Evolutionary conservation across 1,140 invertebrate species (phyloP).

Genomic region (Rhizoglyphus robini): DNA sequence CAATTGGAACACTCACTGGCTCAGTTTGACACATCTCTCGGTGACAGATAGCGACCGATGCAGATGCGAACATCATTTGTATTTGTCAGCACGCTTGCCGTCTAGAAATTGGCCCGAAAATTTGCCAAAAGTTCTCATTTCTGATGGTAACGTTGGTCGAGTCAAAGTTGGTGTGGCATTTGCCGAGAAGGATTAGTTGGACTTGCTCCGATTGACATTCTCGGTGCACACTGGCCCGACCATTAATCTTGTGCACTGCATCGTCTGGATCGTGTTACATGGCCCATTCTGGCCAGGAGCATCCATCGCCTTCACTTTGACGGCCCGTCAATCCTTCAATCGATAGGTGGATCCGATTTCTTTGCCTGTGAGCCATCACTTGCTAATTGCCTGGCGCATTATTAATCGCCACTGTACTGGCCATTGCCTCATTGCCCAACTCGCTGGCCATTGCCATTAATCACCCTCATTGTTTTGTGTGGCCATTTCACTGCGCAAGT

Average conservation of each 20-base stretch:
- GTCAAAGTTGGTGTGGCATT: neutral
- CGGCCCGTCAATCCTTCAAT: neutral
- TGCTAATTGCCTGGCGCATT: neutral
- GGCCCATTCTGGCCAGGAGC: no score
- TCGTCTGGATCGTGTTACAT: slow-evolving; percentile 7
- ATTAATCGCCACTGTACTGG: neutral
- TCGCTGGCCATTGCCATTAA: neutral
- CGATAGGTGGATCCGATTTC: slow-evolving; percentile 13
- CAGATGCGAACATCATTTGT: neutral
- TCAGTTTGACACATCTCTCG: neutral
- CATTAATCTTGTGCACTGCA: slow-evolving; percentile 6
- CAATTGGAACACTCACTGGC: neutral
- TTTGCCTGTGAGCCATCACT: slow-evolving; percentile 2
- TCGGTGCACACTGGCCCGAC: neutral
- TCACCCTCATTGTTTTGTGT: neutral
- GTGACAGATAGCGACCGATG: neutral
- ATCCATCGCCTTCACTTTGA: neutral
- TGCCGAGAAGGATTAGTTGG: neutral
- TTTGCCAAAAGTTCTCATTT: slow-evolving; percentile 5
- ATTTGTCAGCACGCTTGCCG: neutral
- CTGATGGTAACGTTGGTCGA: neutral
- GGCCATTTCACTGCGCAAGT: neutral
- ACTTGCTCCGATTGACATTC: slow-evolving; percentile 1
- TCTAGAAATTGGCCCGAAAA: neutral
- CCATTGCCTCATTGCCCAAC: neutral